Evolutionary conservation across 2,888 invertebrate genomes (phyloP).

Genomic region (Drosophila neonasuta): DNA sequence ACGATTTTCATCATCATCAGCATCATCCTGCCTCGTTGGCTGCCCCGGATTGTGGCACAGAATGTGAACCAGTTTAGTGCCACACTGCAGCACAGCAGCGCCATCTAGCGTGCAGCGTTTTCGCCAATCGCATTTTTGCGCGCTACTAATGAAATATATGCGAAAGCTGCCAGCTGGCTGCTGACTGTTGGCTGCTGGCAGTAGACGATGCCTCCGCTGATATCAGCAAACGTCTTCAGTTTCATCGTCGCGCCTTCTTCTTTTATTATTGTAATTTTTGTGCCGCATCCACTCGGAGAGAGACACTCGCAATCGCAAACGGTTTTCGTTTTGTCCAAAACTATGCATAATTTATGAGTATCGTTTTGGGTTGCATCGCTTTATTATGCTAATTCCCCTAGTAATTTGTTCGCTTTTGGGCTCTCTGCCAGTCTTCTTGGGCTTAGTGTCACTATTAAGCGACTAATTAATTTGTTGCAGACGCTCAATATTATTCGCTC

Average conservation of each 20-base stretch:
- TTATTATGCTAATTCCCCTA: conserved; percentile 72
- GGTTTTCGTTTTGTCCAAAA: conserved; percentile 66
- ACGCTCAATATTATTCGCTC: conserved; percentile 39
- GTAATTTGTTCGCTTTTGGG: conserved; percentile 69
- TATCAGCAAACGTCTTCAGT: conserved; percentile 58
- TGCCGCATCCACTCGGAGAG: conserved; percentile 7
- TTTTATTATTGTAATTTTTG: conserved; percentile 69
- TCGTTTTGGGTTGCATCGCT: conserved; percentile 70
- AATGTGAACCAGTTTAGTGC: conserved; percentile 66
- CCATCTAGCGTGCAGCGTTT: conserved; percentile 63
- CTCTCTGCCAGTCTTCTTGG: conserved; percentile 49
- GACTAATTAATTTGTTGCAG: conserved; percentile 76
- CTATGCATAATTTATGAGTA: conserved; percentile 76
- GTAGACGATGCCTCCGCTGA: conserved; percentile 40
- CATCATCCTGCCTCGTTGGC: conserved; percentile 57
- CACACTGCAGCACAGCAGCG: conserved; percentile 24
- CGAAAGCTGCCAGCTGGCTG: conserved; percentile 48
- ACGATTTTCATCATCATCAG: conserved; percentile 79
- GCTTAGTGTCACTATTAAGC: conserved; percentile 77
- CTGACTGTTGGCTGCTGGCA: neutral
- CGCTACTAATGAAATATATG: conserved; percentile 75
- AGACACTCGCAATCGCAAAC: conserved; percentile 34
- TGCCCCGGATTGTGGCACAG: conserved; percentile 30
- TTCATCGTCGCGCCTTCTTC: conserved; percentile 52
- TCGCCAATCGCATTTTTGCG: conserved; percentile 54